Base-by-base conservation (phyloP, 2,888 invertebrate genomes). In the Liopterus haemorrhoidalis region DNA sequence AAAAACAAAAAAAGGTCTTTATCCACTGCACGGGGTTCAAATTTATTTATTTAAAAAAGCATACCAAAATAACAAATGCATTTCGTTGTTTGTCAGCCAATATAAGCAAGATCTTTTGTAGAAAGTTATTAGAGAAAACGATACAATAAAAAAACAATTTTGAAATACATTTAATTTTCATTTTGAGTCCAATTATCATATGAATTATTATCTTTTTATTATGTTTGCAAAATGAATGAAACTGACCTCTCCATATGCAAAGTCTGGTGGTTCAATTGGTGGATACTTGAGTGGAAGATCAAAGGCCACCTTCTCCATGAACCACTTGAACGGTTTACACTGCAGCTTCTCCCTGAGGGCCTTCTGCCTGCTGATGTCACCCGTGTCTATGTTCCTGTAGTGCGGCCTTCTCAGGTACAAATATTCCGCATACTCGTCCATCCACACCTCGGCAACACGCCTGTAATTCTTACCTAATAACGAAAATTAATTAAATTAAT, bases 371-470 rank as follows among this genome's bases (percentile, higher is more conserved):
- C 78, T 71, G 37, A 96, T 65, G 68, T 95, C 85, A 0, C 95
- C 94, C 0, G 88, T 72, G 64, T 88, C 80, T n/a, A 92, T 70
- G 1, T 66, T 63, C 9, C 76, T 70, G 59, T 89, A 86, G 60
- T 85, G 82, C 0, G 93, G 86, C 20, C 86, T 73, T 0, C 91
- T 74, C 49, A 72, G 68, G 69, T 95, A 96, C 40, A 97, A 65
- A 62, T 80, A 82, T 54, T 93, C 76, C 2, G 88, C 89, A 65
- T 93, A 97, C 59, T 96, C 95, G 63, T 97, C 96, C 95, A 97
- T 95, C 96, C 96, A 97, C 2, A 96, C 95, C 58, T 91, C 92
- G 0, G 94, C 94, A 0, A 95, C 94, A 48, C 95, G 77, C 28
- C 84, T 79, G 67, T 91, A 92, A 68, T 95, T 95, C 85, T 88